Evolutionary conservation across 2,113 vertebrate genomes (phyloP).

Genomic region (Burhinus bistriatus): DNA sequence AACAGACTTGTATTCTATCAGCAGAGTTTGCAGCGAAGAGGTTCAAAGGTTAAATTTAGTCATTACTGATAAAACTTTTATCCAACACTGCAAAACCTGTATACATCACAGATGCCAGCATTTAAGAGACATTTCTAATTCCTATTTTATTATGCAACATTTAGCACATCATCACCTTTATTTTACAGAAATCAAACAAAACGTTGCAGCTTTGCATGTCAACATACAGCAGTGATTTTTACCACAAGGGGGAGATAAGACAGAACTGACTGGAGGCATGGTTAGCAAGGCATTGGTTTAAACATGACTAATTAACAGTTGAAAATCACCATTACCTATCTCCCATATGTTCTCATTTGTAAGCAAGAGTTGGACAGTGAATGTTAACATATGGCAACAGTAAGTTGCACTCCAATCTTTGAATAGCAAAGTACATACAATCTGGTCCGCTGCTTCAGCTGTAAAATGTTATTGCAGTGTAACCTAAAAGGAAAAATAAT

Average conservation of each 20-base stretch:
- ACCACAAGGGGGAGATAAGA: background rate
- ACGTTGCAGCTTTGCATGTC: background rate
- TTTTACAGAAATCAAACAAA: background rate
- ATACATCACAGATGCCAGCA: background rate
- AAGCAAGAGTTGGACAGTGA: conserved; percentile 16
- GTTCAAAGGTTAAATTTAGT: background rate
- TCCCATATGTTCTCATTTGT: conserved; percentile 36
- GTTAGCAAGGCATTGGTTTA: background rate
- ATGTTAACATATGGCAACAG: conserved; percentile 42
- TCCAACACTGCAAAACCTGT: background rate
- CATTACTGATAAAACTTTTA: background rate
- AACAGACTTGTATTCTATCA: background rate
- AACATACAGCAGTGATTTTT: background rate
- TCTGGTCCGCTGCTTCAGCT: conserved; percentile 6
- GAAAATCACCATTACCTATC: conserved; percentile 49
- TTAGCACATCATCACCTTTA: background rate
- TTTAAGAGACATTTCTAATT: background rate
- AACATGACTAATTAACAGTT: conserved; percentile 15
- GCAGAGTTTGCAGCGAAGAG: background rate
- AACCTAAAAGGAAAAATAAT: background rate
- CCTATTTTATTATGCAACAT: background rate
- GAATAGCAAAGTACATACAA: conserved; percentile 15
- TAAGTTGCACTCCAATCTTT: background rate
- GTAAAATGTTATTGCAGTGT: background rate
- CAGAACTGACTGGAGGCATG: background rate